Base-by-base conservation (phyloP, 2,888 invertebrate genomes). In the Temnothorax unifasciatus region DNA sequence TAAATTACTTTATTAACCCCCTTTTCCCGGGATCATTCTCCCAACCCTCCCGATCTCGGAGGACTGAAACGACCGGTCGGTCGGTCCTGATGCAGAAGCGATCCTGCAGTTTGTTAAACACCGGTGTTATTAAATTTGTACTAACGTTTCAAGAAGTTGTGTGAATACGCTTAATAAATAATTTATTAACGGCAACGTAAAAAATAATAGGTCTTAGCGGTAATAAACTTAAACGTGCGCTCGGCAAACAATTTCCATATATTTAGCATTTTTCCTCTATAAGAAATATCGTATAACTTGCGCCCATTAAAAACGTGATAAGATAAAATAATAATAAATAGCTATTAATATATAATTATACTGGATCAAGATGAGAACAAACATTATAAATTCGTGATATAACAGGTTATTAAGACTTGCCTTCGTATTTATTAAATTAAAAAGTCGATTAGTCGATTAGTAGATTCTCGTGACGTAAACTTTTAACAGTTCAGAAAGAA, bases 1-100 rank as follows among this genome's bases (percentile, higher is more conserved):
- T 90, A 92, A 92, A 92, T 92, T 92, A 90, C 92, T 92, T 92
- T 92, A 92, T 92, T 92, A 92, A 90, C 90, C 91, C 89, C 86
- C 83, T 86, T 91, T 91, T 88, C 88, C 84, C 71, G 82, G 69
- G 87, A 82, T 83, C 73, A 25, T 50, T 73, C 79, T 44, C 18
- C 38, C 79, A 38, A 76, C 61, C 87, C 63, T 81, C 76, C 77
- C 75, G 82, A 87, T 73, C 52, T 25, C 57, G 59, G 83, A 86
- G 90, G 85, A 88, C 85, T 84, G 85, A 63, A 88, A 86, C 88
- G 85, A 84, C 68, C 69, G 75, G 86, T 85, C 71, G 82, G 59
- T 76, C 71, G 82, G 59, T 76, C n/a, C 61, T 77, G 73, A 64
- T 47, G 63, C 66, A 87, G 87, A 82, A 83, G 76, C 74, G 77